These are phyloP conservation scores for Lampropteryx suffumata DNA, from an alignment of 2,888 invertebrate genomes.

Conservation along the genomic window DNA sequence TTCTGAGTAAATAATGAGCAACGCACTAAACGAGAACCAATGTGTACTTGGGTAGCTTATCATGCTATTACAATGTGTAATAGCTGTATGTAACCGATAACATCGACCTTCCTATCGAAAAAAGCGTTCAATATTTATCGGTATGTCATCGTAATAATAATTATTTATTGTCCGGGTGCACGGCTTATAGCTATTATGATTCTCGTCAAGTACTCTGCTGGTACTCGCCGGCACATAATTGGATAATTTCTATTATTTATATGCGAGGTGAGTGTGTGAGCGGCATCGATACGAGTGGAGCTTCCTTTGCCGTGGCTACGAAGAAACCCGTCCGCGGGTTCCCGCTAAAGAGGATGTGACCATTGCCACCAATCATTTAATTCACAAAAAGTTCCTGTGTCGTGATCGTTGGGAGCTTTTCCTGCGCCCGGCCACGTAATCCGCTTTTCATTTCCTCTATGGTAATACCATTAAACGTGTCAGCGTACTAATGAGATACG, in stretches of 20 bases:
- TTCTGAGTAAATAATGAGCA: constrained; percentile 32
- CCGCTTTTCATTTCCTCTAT: constrained; percentile 66
- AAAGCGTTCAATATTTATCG: constrained; percentile 67
- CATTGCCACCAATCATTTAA: constrained; percentile 59
- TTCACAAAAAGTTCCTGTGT: constrained; percentile 72
- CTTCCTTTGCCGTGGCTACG: constrained; percentile 68
- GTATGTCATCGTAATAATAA: constrained; percentile 63
- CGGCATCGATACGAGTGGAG: constrained; percentile 61
- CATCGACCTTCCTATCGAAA: constrained; percentile 72
- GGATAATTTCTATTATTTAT: constrained; percentile 82
- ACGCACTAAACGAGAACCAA: constrained; percentile 36
- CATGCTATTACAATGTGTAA: constrained; percentile 71
- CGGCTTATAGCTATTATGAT: constrained; percentile 63
- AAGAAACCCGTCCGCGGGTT: constrained; percentile 59
- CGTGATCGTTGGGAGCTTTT: constrained; percentile 57
- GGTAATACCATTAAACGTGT: constrained; percentile 66
- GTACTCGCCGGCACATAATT: constrained; percentile 72
- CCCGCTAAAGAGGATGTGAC: constrained; percentile 74
- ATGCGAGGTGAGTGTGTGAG: constrained; percentile 66
- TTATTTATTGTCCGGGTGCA: constrained; percentile 54
- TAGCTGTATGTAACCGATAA: constrained; percentile 75
- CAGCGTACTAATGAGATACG: constrained; percentile 67
- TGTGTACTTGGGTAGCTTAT: constrained; percentile 66
- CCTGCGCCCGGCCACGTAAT: constrained; percentile 55
- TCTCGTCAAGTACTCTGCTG: constrained; percentile 60